Conservation (phyloP, 1,140 invertebrate species). For the Lepidurus arcticus region DNA sequence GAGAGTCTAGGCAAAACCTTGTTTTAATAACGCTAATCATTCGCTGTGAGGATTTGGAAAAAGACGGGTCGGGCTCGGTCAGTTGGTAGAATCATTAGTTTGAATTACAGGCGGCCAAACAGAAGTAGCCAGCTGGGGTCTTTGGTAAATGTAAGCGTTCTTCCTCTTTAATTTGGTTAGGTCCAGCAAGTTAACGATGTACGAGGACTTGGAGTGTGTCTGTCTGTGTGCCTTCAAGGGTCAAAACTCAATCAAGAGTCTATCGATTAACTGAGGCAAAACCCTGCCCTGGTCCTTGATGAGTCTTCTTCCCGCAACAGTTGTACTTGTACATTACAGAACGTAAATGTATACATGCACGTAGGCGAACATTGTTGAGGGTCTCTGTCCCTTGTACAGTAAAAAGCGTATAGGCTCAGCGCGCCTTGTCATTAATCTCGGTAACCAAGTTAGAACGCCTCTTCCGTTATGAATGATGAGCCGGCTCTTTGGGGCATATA, state of each 20-base stretch:
- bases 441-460: conserved; percentile 2
- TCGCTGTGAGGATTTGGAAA: background rate
- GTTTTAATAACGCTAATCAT: background rate
- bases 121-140: background rate
- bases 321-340: background rate
- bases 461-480: background rate
- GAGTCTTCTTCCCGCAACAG: background rate
- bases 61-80: background rate
- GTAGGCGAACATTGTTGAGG: background rate
- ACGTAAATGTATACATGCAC: background rate
- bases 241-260: conserved; percentile 3
- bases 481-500: background rate
- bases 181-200: background rate
- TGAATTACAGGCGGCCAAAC: background rate
- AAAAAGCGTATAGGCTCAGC: too few species aligned
- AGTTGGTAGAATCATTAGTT: conserved; percentile 2
- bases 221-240: background rate
- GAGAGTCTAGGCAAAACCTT: background rate
- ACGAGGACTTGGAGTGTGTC: background rate
- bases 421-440: background rate
- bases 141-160: background rate
- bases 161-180: conserved; percentile 6
- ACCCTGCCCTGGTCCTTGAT: background rate
- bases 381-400: too few species aligned
- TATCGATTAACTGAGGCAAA: background rate